Evolutionary conservation across 2,113 vertebrate genomes (phyloP).

Genomic region (Triplophysa rosa): DNA sequence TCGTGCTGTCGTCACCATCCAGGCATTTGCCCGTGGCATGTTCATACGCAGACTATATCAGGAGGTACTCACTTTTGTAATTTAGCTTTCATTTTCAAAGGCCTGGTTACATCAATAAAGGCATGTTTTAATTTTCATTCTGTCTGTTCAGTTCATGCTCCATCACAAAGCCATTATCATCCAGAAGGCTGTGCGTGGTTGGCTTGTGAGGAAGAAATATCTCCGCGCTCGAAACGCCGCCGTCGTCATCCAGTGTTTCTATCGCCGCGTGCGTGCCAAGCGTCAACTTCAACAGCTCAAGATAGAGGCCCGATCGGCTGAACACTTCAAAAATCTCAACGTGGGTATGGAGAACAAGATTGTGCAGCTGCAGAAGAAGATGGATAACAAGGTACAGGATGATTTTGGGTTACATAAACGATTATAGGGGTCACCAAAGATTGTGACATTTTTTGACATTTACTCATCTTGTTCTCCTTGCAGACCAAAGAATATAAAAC

Average conservation of each 20-base stretch:
- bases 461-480: not conserved
- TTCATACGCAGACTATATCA: constrained; percentile 80
- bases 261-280: constrained; percentile 78
- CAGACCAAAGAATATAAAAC: constrained; percentile 83
- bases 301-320: constrained; percentile 85
- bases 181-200: constrained; percentile 80
- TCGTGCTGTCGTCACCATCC: constrained; percentile 77
- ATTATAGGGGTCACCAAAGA: not conserved
- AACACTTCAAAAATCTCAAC: constrained; percentile 90
- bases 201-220: constrained; percentile 79
- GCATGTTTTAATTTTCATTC: not conserved
- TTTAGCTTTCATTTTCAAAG: not conserved
- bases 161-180: constrained; percentile 89
- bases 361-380: constrained; percentile 91
- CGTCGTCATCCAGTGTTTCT: constrained; percentile 84
- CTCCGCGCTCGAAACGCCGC: constrained; percentile 67
- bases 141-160: constrained; percentile 74
- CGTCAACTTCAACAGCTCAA: constrained; percentile 82
- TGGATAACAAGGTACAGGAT: constrained; percentile 86
- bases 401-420: not conserved
- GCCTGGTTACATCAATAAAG: not conserved
- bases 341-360: constrained; percentile 98
- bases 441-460: not conserved
- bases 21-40: constrained; percentile 86
- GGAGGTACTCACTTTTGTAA: constrained; percentile 72